Conservation (phyloP, 2,797 vertebrate species). For the Molossus molossus region DNA sequence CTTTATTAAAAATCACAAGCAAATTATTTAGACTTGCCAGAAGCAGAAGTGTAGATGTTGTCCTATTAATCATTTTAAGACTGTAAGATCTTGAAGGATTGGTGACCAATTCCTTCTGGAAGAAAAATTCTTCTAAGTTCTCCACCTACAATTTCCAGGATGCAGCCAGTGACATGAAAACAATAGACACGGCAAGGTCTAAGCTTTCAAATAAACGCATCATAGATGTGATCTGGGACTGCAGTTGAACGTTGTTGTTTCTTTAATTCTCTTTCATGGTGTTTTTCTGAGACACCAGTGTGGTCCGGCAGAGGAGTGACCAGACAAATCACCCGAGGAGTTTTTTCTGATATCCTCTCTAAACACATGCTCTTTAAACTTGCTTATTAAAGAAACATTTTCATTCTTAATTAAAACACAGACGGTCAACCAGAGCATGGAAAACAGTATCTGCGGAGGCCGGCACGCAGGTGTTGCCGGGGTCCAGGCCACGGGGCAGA, state of each 20-base stretch:
- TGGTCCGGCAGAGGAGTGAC: not conserved
- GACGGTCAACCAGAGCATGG: not conserved
- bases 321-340: not conserved
- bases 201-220: slow-evolving; percentile 30
- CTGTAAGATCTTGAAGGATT: slow-evolving; percentile 22
- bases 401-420: slow-evolving; percentile 26
- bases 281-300: slow-evolving; percentile 50
- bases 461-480: not conserved
- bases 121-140: slow-evolving; percentile 37
- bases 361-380: not conserved
- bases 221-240: not conserved
- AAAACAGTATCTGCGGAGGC: not conserved
- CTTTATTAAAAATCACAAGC: slow-evolving; percentile 63
- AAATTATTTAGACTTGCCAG: slow-evolving; percentile 39
- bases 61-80: slow-evolving; percentile 46
- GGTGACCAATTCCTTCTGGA: slow-evolving; percentile 14
- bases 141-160: slow-evolving; percentile 1
- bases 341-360: not conserved
- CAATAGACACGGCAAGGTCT: not conserved
- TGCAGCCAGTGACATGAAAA: slow-evolving; percentile 1
- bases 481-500: not conserved
- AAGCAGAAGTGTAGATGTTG: not conserved
- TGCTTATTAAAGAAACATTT: slow-evolving; percentile 53
- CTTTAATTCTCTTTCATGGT: not conserved
- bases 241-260: not conserved